A percentile compares a stretch with the other conserved stretches of the same genome.
Evolutionary conservation across 2,797 vertebrate genomes (phyloP).

Genomic region (Melanotaenia nigrans): DNA sequence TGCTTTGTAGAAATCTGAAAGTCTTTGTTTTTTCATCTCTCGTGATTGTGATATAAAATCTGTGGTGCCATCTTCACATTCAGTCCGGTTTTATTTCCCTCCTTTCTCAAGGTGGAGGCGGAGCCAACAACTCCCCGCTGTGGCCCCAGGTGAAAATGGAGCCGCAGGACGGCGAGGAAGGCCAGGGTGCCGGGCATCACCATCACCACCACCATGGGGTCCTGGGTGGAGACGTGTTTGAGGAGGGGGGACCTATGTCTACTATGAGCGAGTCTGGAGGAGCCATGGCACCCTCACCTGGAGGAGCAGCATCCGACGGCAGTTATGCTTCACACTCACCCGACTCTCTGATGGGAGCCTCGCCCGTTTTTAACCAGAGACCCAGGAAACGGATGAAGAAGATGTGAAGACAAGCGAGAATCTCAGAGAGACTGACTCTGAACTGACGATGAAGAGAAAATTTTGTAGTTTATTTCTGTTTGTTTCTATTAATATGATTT

Average conservation of each 20-base stretch:
- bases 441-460: not conserved
- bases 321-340: slow-evolving; percentile 95
- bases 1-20: too few relatives aligned
- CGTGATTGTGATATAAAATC: not conserved
- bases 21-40: not conserved
- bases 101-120: slow-evolving; percentile 73
- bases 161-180: slow-evolving; percentile 93
- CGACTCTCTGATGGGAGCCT: slow-evolving; percentile 93
- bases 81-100: not conserved
- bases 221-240: slow-evolving; percentile 92
- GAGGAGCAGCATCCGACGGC: slow-evolving; percentile 86
- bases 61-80: too few relatives aligned
- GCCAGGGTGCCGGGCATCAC: slow-evolving; percentile 83
- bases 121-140: slow-evolving; percentile 90
- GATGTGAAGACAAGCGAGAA: slow-evolving; percentile 77
- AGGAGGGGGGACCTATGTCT: slow-evolving; percentile 94
- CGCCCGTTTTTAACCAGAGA: slow-evolving; percentile 95
- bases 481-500: slow-evolving; percentile 28
- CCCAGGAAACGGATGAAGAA: slow-evolving; percentile 94
- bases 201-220: slow-evolving; percentile 81
- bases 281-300: slow-evolving; percentile 89
- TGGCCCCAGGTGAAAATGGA: slow-evolving; percentile 99
- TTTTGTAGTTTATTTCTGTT: slow-evolving; percentile 30
- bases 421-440: slow-evolving; percentile 8
- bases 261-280: slow-evolving; percentile 93